Percentiles rank a stretch among this genome's conserved stretches.
Conservation (phyloP, 2,797 vertebrate genomes). For the Eulemur rubriventer region DNA sequence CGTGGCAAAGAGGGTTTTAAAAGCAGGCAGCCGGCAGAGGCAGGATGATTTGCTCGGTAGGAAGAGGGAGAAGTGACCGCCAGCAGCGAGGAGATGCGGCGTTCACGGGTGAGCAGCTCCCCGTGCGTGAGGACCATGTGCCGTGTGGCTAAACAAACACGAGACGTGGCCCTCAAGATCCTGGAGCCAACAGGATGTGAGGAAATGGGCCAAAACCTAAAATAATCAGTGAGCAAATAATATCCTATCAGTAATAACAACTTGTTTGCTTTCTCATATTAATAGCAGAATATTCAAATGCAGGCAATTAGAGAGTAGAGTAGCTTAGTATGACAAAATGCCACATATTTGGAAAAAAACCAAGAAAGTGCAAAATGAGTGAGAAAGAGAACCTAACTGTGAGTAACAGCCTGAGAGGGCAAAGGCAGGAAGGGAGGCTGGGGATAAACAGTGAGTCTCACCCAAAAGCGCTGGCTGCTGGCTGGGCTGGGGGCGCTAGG, state of each 20-base stretch:
- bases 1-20: neutral
- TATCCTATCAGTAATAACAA: too few relatives aligned
- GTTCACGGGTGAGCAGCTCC: accelerated
- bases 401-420: neutral
- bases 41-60: neutral
- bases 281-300: neutral
- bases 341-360: neutral
- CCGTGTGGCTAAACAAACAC: neutral
- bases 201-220: neutral
- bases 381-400: neutral
- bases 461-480: too few relatives aligned
- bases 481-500: neutral
- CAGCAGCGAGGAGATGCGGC: neutral
- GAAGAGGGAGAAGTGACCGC: neutral
- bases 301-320: neutral
- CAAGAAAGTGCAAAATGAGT: neutral
- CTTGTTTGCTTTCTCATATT: neutral
- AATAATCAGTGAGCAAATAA: neutral
- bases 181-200: accelerated
- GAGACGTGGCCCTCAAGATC: accelerated
- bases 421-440: neutral
- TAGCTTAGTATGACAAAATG: neutral
- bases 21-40: neutral
- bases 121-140: accelerated
- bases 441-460: neutral